These are phyloP conservation scores for Phrynocephalus forsythii DNA, from an alignment of 2,797 vertebrate species.

Conservation along the genomic window DNA sequence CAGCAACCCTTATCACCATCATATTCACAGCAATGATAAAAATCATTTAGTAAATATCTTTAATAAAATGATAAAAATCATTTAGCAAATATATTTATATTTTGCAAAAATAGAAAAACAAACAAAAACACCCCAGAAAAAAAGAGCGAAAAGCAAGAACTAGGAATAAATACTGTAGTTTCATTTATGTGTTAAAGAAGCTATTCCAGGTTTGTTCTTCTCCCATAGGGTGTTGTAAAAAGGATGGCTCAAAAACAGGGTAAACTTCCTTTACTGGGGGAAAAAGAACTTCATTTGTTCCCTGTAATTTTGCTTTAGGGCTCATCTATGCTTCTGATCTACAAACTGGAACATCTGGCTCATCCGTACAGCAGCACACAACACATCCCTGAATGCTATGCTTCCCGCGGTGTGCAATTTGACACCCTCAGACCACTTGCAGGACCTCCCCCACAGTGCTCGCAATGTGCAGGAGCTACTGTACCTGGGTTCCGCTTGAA, in stretches of 20 bases:
- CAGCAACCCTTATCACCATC: background rate
- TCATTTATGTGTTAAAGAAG: background rate
- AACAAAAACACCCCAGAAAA: background rate
- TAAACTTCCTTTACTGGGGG: slow-evolving; percentile 28
- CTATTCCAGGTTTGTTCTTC: slow-evolving; percentile 40
- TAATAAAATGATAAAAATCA: slow-evolving; percentile 28
- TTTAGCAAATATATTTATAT: slow-evolving; percentile 69
- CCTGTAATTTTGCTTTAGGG: slow-evolving; percentile 7
- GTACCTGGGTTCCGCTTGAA: no score
- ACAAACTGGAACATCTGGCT: background rate
- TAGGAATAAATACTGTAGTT: background rate
- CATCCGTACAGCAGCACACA: background rate
- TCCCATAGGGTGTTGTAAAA: slow-evolving; percentile 64
- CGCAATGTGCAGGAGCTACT: no score
- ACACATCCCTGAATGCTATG: background rate
- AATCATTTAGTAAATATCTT: slow-evolving; percentile 68
- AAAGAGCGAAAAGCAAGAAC: background rate
- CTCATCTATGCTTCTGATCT: background rate
- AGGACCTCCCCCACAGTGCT: no score
- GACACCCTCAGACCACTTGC: no score
- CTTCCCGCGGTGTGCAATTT: no score
- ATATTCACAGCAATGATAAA: background rate
- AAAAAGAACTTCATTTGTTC: slow-evolving; percentile 42
- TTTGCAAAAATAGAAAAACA: slow-evolving; percentile 22
- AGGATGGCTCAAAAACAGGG: slow-evolving; percentile 47